phyloP scores from a whole-genome alignment of 2,797 vertebrate species.

The Muscicapa comitata region DNA sequence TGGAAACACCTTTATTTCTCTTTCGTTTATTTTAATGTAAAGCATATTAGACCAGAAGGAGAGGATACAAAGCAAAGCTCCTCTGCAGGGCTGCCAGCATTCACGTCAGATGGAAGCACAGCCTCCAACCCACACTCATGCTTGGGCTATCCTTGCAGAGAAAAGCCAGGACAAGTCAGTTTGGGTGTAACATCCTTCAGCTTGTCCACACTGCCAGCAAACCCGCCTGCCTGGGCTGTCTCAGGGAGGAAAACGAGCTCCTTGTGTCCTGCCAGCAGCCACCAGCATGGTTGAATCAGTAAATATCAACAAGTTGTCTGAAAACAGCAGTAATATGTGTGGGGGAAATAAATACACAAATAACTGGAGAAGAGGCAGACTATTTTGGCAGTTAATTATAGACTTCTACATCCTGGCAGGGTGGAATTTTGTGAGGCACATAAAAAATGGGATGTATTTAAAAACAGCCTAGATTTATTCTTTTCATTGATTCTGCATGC shows the following conservation, averaged over 20 bases:
- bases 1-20: background rate
- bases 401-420: background rate
- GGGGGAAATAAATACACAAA: background rate
- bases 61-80: background rate
- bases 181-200: background rate
- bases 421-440: background rate
- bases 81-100: background rate
- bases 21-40: background rate
- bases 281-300: background rate
- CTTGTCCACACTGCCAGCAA: background rate
- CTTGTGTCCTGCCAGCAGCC: background rate
- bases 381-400: background rate
- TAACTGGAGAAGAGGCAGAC: background rate
- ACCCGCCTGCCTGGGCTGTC: background rate
- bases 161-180: background rate
- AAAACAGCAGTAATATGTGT: background rate
- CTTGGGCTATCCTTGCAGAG: background rate
- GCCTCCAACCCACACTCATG: fast-evolving
- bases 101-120: background rate
- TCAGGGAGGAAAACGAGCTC: background rate
- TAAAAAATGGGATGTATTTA: background rate
- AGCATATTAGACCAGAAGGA: background rate
- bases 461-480: background rate
- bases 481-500: background rate
- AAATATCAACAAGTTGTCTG: conserved; percentile 13